Conservation (phyloP, 2,888 invertebrate genomes). For the Cephus pulcher region DNA sequence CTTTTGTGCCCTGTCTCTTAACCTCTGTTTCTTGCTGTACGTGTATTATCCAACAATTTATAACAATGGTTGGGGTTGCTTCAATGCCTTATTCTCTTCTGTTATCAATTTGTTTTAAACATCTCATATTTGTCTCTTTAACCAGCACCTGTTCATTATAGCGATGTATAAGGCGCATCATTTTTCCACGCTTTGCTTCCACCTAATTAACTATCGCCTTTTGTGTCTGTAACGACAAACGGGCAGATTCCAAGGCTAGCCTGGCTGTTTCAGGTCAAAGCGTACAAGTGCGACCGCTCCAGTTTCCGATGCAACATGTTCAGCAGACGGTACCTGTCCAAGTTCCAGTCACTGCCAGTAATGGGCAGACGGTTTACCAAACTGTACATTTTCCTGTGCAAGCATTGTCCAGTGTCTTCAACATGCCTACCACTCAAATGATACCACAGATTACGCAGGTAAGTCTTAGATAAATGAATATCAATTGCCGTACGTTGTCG, state of each 20-base stretch:
- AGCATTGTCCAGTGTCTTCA: constrained; percentile 74
- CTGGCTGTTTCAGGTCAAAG: constrained; percentile 73
- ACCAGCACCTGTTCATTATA: constrained; percentile 1
- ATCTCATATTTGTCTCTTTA: constrained; percentile 1
- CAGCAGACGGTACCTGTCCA: constrained; percentile 89
- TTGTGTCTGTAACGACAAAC: constrained; percentile 23
- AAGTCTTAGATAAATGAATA: constrained; percentile 18
- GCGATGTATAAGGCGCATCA: background rate
- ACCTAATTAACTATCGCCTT: constrained; percentile 32
- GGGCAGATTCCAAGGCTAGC: constrained; percentile 49
- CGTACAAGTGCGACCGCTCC: constrained; percentile 77
- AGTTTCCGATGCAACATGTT: constrained; percentile 76
- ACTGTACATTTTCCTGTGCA: constrained; percentile 95
- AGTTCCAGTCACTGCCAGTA: constrained; percentile 83
- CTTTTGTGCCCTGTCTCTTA: constrained; percentile 4
- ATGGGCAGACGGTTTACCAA: constrained; percentile 95
- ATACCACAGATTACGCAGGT: constrained; percentile 87
- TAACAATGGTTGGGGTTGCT: constrained; percentile 1
- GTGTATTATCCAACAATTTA: background rate
- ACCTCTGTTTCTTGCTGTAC: background rate
- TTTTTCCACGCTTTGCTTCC: constrained; percentile 25
- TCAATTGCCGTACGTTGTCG: background rate
- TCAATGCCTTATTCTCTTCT: background rate
- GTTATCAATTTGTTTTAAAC: background rate
- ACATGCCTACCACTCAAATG: constrained; percentile 78